These are phyloP conservation scores for Drosophila affinis DNA, from an alignment of 2,888 invertebrate genomes.

Conservation along the genomic window DNA sequence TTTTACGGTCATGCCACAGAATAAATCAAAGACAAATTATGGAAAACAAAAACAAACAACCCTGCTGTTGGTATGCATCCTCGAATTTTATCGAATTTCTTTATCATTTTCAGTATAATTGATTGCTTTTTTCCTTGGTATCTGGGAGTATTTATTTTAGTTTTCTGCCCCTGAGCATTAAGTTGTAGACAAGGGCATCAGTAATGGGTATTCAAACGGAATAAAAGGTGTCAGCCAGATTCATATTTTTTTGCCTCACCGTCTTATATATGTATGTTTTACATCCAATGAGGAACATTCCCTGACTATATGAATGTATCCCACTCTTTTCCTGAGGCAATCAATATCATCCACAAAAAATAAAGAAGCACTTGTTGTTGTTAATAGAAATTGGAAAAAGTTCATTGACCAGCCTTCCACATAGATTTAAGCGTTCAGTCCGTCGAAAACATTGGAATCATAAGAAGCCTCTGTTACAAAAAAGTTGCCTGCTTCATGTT, in stretches of 20 bases:
- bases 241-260: slow-evolving; percentile 18
- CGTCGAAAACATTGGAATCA: too few species aligned
- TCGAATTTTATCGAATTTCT: slow-evolving; percentile 20
- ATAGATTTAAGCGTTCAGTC: too few species aligned
- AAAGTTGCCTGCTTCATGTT: too few species aligned
- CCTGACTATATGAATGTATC: too few species aligned
- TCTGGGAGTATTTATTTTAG: slow-evolving; percentile 5
- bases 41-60: too few species aligned
- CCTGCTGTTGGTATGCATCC: slow-evolving; percentile 10
- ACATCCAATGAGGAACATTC: too few species aligned
- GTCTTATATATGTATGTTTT: slow-evolving; percentile 12
- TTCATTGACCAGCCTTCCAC: too few species aligned
- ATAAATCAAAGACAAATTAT: too few species aligned
- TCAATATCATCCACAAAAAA: slow-evolving; percentile 13
- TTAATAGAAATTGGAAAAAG: too few species aligned
- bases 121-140: slow-evolving; percentile 55
- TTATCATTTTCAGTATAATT: slow-evolving; percentile 37
- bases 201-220: slow-evolving; percentile 45
- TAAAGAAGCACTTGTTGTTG: neutral
- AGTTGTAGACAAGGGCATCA: slow-evolving; percentile 45
- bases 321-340: neutral
- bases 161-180: slow-evolving; percentile 34
- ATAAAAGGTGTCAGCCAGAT: slow-evolving; percentile 49
- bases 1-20: too few species aligned
- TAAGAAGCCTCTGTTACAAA: too few species aligned